Evolutionary conservation across 2,797 vertebrate genomes (phyloP).

Genomic region (Zenarchopterus dispar): DNA sequence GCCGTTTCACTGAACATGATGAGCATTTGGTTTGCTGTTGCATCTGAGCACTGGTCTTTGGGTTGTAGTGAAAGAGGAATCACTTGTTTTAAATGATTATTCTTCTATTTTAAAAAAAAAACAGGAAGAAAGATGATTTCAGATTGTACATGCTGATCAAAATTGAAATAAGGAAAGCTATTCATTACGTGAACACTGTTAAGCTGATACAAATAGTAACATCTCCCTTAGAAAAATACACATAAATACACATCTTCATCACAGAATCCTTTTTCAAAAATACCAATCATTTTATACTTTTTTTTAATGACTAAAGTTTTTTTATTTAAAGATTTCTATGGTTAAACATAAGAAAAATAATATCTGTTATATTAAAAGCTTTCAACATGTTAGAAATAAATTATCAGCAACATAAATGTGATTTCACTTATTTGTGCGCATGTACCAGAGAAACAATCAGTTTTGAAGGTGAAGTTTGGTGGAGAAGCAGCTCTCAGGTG

Average conservation of each 20-base stretch:
- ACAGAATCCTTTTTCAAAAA: constrained; percentile 58
- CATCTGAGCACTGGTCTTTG: constrained; percentile 61
- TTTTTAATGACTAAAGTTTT: constrained; percentile 20
- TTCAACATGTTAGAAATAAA: constrained; percentile 70
- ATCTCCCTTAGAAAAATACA: constrained; percentile 76
- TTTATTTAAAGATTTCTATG: constrained; percentile 65
- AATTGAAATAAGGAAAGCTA: constrained; percentile 43
- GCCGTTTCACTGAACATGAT: background rate
- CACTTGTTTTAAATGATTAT: constrained; percentile 47
- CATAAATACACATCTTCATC: constrained; percentile 47
- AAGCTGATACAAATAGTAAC: constrained; percentile 55
- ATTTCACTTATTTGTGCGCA: constrained; percentile 41
- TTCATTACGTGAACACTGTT: constrained; percentile 50
- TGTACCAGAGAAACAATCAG: constrained; percentile 17
- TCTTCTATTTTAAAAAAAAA: constrained; percentile 59
- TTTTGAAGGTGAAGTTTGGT: constrained; percentile 17
- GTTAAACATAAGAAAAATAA: constrained; percentile 56
- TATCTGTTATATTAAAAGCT: constrained; percentile 47
- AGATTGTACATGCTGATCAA: constrained; percentile 38
- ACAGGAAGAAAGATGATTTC: constrained; percentile 45
- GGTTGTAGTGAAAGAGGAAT: constrained; percentile 48
- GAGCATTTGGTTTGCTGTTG: constrained; percentile 52
- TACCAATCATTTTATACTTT: constrained; percentile 37
- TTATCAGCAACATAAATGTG: constrained; percentile 57
- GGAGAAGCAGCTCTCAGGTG: constrained; percentile 15